A percentile compares a stretch with the other conserved stretches of the same genome.
phyloP scores from a whole-genome alignment of 2,888 invertebrate species.

The Steinernema scapterisci region DNA sequence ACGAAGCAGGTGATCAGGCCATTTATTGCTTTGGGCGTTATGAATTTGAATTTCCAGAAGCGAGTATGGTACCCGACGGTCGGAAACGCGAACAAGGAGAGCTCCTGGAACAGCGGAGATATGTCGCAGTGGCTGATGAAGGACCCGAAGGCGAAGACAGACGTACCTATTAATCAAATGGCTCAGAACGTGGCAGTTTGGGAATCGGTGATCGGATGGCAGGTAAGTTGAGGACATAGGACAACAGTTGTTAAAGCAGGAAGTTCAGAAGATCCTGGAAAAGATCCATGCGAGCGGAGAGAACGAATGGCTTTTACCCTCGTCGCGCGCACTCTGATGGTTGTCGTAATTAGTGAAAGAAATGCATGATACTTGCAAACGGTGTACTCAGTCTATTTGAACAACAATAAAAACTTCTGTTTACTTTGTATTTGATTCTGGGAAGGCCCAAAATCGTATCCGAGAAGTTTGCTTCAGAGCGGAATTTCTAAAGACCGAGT shows the following conservation, averaged over 20 bases:
- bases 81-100: slow-evolving; percentile 25
- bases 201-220: slow-evolving; percentile 37
- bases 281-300: slow-evolving; percentile 38
- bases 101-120: slow-evolving; percentile 9
- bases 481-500: too few species aligned
- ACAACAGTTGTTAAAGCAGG: neutral
- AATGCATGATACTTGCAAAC: neutral
- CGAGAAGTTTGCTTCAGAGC: too few species aligned
- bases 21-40: neutral
- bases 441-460: too few species aligned
- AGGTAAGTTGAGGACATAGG: neutral
- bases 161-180: slow-evolving; percentile 34
- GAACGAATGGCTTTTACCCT: slow-evolving; percentile 37
- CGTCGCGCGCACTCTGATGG: slow-evolving; percentile 32
- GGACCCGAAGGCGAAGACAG: slow-evolving; percentile 34
- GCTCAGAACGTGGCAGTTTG: slow-evolving; percentile 35
- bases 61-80: slow-evolving; percentile 24
- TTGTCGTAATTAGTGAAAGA: neutral
- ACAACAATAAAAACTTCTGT: neutral
- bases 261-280: slow-evolving; percentile 31
- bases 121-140: slow-evolving; percentile 37
- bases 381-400: slow-evolving; percentile 24
- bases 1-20: slow-evolving; percentile 12
- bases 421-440: too few species aligned
- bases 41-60: neutral